Evolutionary conservation across 2,888 invertebrate species (phyloP), one percentile per base, ranked within the genome.

Genomic region (Scaptomyza flava): DNA sequence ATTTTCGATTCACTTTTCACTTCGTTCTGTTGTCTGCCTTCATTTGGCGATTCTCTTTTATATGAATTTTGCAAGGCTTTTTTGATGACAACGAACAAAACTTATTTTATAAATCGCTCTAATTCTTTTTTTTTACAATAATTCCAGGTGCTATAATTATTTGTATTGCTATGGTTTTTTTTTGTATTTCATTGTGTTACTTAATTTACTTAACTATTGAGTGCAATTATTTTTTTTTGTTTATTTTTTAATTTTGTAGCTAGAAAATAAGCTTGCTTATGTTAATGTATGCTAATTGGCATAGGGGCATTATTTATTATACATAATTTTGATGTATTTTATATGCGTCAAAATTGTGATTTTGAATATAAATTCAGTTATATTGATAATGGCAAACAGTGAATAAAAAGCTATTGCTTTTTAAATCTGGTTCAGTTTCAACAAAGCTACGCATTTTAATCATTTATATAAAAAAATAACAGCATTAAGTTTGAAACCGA

Each of bases 21-120:
- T 20, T 51, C 14, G 9, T 6, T 68, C 77, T 82, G 72, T 12
- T 56, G 17, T 23, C 38, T 31, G 7, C 3, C 9, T 17, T 46
- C 4, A 6, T 1, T n/a, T 5, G 8, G 9, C 11, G 14, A 11
- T 1, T 9, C 17, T 57, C 68, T 76, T 83, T 80, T 80, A 81
- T 83, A 80, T 23, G 42, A 45, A 46, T 17, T 11, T 31, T 60
- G 9, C 17, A 17, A 5, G 17, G 9, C 20, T 34, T 9, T 20
- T 45, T 9, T 42, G 47, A 38, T 43, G 5, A 12, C 34, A 12
- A 9, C 27, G 1, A 2, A 33, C 53, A 51, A 53, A 36, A 8
- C 14, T 11, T 3, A 11, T 42, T 5, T 33, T 33, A 48, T 33
- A 12, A 30, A 11, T 38, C 36, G 8, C 27, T 27, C 14, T 14